A percentile compares a stretch with the other conserved stretches of the same genome.
These are phyloP conservation scores for Caenorhabditis sp. DNA, from an alignment of 2,888 invertebrate genomes.

Conservation along the genomic window DNA sequence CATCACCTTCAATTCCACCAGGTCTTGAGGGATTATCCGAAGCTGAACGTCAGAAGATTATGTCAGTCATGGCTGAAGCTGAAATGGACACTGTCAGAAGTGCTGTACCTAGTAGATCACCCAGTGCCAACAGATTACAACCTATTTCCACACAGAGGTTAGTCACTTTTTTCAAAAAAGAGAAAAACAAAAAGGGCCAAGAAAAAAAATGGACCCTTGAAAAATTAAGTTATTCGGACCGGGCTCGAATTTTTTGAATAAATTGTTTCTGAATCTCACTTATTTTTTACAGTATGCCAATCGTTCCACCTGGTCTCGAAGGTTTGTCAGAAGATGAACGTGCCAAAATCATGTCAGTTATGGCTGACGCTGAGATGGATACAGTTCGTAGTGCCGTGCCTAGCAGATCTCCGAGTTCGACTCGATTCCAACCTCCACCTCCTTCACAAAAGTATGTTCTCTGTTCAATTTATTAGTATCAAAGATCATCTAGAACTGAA, in stretches of 20 bases:
- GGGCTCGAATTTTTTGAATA: too few species aligned
- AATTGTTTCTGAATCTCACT: too few species aligned
- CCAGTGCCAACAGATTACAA: not conserved
- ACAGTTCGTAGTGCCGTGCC: constrained; percentile 13
- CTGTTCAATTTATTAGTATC: too few species aligned
- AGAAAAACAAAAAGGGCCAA: too few species aligned
- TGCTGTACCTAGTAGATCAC: not conserved
- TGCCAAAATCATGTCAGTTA: constrained; percentile 77
- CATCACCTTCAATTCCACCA: too few species aligned
- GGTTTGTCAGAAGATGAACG: constrained; percentile 76
- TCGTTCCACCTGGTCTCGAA: constrained; percentile 44
- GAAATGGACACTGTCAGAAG: constrained; percentile 17
- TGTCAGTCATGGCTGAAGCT: constrained; percentile 75
- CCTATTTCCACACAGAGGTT: not conserved
- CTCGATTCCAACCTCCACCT: not conserved
- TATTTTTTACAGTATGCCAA: not conserved
- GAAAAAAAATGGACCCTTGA: too few species aligned
- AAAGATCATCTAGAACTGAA: too few species aligned
- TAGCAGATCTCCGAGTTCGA: constrained; percentile 27
- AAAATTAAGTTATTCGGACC: not conserved
- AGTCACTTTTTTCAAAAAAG: too few species aligned
- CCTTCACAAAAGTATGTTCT: too few species aligned
- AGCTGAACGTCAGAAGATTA: constrained; percentile 76
- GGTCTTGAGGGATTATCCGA: constrained; percentile 73
- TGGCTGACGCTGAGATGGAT: constrained; percentile 75